Conservation (phyloP, 2,888 invertebrate genomes). For the Andrena camellia region DNA sequence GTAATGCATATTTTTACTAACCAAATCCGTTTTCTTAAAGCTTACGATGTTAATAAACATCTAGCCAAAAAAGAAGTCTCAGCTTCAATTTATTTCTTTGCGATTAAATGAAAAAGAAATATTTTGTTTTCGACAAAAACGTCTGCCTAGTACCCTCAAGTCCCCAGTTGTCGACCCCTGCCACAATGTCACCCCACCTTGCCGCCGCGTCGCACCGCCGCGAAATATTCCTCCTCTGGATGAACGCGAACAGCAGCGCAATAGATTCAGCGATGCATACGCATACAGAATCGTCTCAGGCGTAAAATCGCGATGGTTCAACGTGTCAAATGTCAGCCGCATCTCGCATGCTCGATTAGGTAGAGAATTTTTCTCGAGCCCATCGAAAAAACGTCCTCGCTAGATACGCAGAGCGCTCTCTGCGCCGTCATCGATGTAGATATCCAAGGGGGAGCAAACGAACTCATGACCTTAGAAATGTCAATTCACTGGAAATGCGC, state of each 20-base stretch:
- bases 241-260: constrained; percentile 1
- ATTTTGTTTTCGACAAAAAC: no score
- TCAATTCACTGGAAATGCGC: constrained; percentile 36
- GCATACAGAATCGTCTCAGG: neutral
- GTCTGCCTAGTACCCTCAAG: neutral
- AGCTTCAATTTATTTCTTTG: no score
- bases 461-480: constrained; percentile 44
- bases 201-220: neutral
- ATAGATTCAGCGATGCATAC: neutral
- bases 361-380: constrained; percentile 25
- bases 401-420: constrained; percentile 12
- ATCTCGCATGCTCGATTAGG: neutral
- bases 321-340: constrained; percentile 17
- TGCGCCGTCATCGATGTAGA: constrained; percentile 45
- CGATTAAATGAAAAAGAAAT: no score
- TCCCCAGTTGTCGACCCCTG: neutral
- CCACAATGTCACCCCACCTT: no score
- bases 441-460: constrained; percentile 41
- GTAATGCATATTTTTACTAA: no score
- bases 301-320: constrained; percentile 17
- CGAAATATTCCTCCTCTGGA: neutral
- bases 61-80: no score
- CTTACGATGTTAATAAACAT: no score
- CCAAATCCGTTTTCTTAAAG: no score
- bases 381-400: constrained; percentile 8